These are phyloP conservation scores for Drosophila gunungcola DNA, from an alignment of 1,140 invertebrate species.

Conservation along the genomic window DNA sequence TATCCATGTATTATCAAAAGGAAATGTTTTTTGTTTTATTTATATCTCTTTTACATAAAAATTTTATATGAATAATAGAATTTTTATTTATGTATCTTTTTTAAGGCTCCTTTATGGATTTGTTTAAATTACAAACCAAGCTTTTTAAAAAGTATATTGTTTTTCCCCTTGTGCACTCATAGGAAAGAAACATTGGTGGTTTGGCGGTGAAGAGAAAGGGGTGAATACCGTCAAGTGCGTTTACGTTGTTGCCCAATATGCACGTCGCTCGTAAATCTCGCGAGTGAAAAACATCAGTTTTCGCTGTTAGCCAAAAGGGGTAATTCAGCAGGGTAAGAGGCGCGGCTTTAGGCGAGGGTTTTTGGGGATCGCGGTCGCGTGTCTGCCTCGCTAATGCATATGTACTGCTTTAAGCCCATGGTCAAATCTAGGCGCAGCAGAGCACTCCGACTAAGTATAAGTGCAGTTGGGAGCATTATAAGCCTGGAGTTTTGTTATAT, in stretches of 20 bases:
- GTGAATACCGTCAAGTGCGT: conserved; percentile 61
- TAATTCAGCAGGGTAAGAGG: conserved; percentile 15
- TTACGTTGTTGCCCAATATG: conserved; percentile 72
- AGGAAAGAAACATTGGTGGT: conserved; percentile 11
- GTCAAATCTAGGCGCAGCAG: conserved; percentile 36
- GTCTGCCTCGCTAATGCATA: conserved; percentile 32
- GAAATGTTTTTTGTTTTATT: too few species aligned
- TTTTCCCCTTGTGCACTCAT: conserved; percentile 1
- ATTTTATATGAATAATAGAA: too few species aligned
- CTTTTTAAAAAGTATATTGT: too few species aligned
- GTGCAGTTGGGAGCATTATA: too few species aligned
- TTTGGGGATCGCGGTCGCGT: conserved; percentile 30
- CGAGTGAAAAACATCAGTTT: conserved; percentile 78
- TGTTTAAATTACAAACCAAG: too few species aligned
- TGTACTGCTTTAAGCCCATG: conserved; percentile 14
- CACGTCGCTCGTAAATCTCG: conserved; percentile 77
- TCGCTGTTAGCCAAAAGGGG: conserved; percentile 38
- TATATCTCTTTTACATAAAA: too few species aligned
- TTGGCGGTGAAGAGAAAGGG: not conserved
- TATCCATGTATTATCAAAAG: too few species aligned
- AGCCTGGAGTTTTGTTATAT: too few species aligned
- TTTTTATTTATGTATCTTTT: too few species aligned
- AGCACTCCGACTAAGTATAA: conserved; percentile 19
- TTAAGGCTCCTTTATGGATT: too few species aligned
- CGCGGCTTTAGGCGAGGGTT: not conserved